Evolutionary conservation across 2,888 invertebrate species (phyloP), one percentile per base, ranked within the genome.

Genomic region (Tridacna gigas): DNA sequence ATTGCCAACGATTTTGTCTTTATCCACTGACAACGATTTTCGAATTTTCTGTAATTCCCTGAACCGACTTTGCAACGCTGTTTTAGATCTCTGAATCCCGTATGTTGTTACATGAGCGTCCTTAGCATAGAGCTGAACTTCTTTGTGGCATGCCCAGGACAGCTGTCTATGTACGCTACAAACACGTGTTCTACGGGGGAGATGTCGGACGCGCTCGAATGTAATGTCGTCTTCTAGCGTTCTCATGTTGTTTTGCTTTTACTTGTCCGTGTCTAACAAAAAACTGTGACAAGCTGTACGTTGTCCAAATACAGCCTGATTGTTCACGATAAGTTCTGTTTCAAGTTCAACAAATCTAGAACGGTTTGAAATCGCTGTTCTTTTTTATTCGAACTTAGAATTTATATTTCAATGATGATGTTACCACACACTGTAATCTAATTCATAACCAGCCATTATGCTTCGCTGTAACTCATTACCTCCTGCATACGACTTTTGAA

Each of bases 171-270:
- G 90, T 0, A 84, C 83, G 77, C 89, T 89, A 77, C 89, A 90
- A 65, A 90, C 89, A 20, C 86, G 78, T 3, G 90, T 89, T 13
- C 89, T 77, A n/a, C 86, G 83, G 15, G 90, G 90, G 65, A 89
- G 65, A 74, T 86, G 88, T 60, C 89, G 86, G 20, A 91, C 88
- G 5, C 89, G 80, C 71, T 91, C 89, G 75, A 88, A 91, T 22
- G 89, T 88, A 48, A 91, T 90, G 48, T 91, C 91, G 78, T 89
- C 86, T 28, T 91, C 91, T 47, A 91, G 47, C 12, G 71, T 71
- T 22, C 71, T n/a, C 67, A 67, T 74, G 2, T 9, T 56, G 37
- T 37, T n/a, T n/a, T 37, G 37, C 7, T 37, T 37, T 37, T 37
- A 37, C 37, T 37, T 37, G 37, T 37, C 37, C 7, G 37, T 37